Evolutionary conservation across 2,797 vertebrate species (phyloP), one percentile per base, ranked within the genome.

Genomic region (Acipenser transmontanus): DNA sequence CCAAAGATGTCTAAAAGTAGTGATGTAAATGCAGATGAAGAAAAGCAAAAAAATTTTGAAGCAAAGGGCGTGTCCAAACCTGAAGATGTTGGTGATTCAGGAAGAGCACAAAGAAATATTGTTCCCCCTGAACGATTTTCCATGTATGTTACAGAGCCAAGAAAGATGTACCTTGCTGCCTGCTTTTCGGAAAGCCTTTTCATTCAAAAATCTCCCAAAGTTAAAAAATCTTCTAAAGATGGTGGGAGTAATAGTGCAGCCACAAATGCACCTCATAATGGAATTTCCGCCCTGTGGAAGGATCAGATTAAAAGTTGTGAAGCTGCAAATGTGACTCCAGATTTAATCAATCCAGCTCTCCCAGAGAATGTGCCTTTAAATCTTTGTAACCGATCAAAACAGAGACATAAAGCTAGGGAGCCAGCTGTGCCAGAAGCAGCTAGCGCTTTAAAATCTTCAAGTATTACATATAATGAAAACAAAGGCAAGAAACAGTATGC

Each of bases 111-210:
- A 76, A 84, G 92, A 78, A 93, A 84, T 66, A 88, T 95, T 75
- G 90, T 94, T n/a, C 93, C 90, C 62, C 94, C 95, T 67, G 89
- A 91, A 8, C 87, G 92, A 75, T 95, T 91, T 69, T 93, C 93
- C 50, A 89, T 94, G n/a, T 97, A 94, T 71, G 90, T 95, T 61
- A 95, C 91, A 50, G 92, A 93, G 73, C 85, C 87, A 62, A 84
- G 85, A 65, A 89, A 88, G 67, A 90, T 88, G 87, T 87, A 80
- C 73, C 85, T 82, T 78, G 80, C 82, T 59, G 83, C 84, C 49
- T 86, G 84, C 78, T 86, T 89, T 77, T 81, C 88, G 73, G 91
- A 93, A 71, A 79, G 72, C 6, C 80, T 85, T 67, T 87, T 87
- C 59, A 80, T 74, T 57, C 80, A 75, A 72, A 91, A 74, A 78